Evolutionary conservation across 2,113 vertebrate species (phyloP).

Genomic region (Mustelus asterias): DNA sequence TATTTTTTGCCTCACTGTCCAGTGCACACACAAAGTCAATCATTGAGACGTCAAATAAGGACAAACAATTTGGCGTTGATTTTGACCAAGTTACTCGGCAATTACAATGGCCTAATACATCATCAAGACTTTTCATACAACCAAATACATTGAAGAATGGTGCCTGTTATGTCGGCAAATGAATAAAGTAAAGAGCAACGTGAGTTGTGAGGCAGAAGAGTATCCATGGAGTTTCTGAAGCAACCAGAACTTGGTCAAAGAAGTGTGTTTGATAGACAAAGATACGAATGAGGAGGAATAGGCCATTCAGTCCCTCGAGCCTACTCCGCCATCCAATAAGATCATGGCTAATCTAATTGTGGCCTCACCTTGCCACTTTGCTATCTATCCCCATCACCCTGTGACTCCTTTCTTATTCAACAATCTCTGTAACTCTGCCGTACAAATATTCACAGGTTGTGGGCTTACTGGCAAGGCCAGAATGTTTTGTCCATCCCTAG

Average conservation of each 20-base stretch:
- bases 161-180: neutral
- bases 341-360: too few relatives aligned
- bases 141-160: neutral
- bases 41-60: neutral
- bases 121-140: neutral
- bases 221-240: neutral
- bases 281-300: too few relatives aligned
- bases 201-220: neutral
- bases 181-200: neutral
- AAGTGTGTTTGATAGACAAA: neutral
- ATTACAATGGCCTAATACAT: neutral
- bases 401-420: too few relatives aligned
- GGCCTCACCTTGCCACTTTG: too few relatives aligned
- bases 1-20: neutral
- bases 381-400: too few relatives aligned
- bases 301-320: too few relatives aligned
- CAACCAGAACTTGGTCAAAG: neutral
- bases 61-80: neutral
- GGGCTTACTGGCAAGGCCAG: too few relatives aligned
- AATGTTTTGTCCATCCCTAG: too few relatives aligned
- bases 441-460: too few relatives aligned
- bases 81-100: neutral
- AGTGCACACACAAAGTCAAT: neutral
- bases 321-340: too few relatives aligned
- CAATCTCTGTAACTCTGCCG: too few relatives aligned